Evolutionary conservation across 2,113 vertebrate species (phyloP), one percentile per base, ranked within the genome.

Genomic region (Tor tambroides): DNA sequence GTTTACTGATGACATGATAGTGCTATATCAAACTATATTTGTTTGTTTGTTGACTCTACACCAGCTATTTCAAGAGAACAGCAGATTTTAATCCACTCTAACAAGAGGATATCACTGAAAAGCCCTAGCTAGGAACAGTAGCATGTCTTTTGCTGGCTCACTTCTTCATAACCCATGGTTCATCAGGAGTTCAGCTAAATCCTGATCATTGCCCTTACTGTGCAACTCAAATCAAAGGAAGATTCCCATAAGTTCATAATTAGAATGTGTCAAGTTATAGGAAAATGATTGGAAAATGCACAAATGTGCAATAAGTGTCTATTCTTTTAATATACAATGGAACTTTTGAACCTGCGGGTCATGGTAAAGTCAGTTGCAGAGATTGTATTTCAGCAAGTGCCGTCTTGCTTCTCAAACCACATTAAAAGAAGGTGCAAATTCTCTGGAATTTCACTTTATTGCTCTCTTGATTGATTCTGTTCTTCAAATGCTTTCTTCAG

Each of bases 341-440:
- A 86, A 90, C 74, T 75, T 65, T 35, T 84, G 69, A 90, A 79
- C 81, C 88, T 84, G 88, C 17, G 43, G 89, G 89, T 92, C 88
- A 90, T 21, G 5, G 26, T 12, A 14, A 85, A 91, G 89, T 89
- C 90, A 90, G 56, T 43, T 56, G 76, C 81, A 77, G 43, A n/a
- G 78, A 79, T 9, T 30, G 21, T 90, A 35, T 72, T 81, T 81
- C n/a, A 88, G 51, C 91, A 84, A 82, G 88, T 88, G 77, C 4
- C 51, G 80, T 46, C 89, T 54, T 88, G 89, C 85, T 46, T 74
- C 41, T 63, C 21, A 71, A 89, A 67, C 49, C 38, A 69, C 67
- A 63, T 51, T 43, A 56, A 81, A 51, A 12, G 51, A 81, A 78
- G 30, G 11, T 49, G 74, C 10, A 38, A n/a, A 21, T 65, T 77